These are phyloP conservation scores for Ptychoptera albimana DNA, from an alignment of 2,888 invertebrate species.

Conservation along the genomic window DNA sequence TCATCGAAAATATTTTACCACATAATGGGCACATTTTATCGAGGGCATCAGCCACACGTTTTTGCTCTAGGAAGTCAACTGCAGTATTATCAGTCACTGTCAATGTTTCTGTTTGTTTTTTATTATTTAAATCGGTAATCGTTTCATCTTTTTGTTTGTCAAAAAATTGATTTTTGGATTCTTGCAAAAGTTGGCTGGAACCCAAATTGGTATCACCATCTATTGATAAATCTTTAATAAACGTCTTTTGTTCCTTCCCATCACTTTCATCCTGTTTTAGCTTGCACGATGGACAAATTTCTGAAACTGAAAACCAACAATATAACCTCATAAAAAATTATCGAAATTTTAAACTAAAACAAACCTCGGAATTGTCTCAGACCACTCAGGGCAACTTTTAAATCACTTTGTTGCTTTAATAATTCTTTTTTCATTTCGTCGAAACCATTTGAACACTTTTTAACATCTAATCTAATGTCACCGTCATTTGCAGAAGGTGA, in stretches of 20 bases:
- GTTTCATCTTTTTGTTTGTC: too few species aligned
- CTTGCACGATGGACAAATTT: neutral
- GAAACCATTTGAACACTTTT: conserved; percentile 45
- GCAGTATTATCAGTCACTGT: conserved; percentile 9
- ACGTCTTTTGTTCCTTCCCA: too few species aligned
- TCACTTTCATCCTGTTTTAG: neutral
- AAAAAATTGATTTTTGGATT: neutral
- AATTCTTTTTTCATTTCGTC: conserved; percentile 43
- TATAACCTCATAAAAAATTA: neutral
- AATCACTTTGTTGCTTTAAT: conserved; percentile 42
- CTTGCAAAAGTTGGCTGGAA: neutral
- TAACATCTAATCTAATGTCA: conserved; percentile 47
- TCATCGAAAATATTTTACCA: conserved; percentile 41
- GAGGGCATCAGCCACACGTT: conserved; percentile 20
- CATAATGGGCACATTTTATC: conserved; percentile 62
- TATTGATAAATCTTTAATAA: too few species aligned
- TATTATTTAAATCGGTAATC: too few species aligned
- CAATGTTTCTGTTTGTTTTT: too few species aligned
- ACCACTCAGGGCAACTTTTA: conserved; percentile 30
- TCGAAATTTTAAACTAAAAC: conserved; percentile 6
- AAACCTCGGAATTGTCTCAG: conserved; percentile 31
- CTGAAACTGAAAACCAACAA: neutral
- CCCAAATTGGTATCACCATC: neutral
- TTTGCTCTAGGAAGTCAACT: conserved; percentile 24
- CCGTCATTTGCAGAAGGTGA: conserved; percentile 36